phyloP scores from a whole-genome alignment of 2,888 invertebrate genomes.

The Odontocolon sp. region DNA sequence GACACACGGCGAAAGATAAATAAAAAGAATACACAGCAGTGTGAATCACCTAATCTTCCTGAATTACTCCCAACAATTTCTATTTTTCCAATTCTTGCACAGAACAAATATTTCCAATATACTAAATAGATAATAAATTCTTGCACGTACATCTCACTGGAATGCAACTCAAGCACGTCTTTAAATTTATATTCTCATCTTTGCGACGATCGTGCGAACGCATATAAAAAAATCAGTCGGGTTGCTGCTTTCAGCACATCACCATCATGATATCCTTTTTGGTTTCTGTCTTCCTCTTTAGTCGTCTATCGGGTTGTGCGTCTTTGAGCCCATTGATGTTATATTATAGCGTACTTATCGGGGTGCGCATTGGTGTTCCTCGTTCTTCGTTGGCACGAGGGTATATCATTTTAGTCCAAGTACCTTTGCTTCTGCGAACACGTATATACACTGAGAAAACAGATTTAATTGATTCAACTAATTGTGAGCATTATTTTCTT shows the following conservation, averaged over 20 bases:
- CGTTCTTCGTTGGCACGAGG: slow-evolving; percentile 4
- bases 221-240: slow-evolving; percentile 36
- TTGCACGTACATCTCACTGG: slow-evolving; percentile 22
- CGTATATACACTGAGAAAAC: too few species aligned
- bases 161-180: slow-evolving; percentile 8
- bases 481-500: too few species aligned
- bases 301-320: not conserved
- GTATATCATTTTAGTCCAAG: too few species aligned
- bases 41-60: not conserved
- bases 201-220: slow-evolving; percentile 39
- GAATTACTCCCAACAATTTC: not conserved
- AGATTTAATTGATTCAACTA: too few species aligned
- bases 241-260: not conserved
- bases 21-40: not conserved
- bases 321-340: not conserved
- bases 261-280: slow-evolving; percentile 8
- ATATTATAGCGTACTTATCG: slow-evolving; percentile 14
- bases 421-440: too few species aligned
- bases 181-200: slow-evolving; percentile 8
- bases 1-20: not conserved
- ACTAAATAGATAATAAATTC: slow-evolving; percentile 44
- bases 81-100: not conserved
- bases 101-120: slow-evolving; percentile 26
- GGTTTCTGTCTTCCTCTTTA: not conserved
- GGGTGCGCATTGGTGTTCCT: slow-evolving; percentile 36